These are phyloP conservation scores for Gobio occitaniae DNA, from an alignment of 2,797 vertebrate genomes.

Conservation along the genomic window DNA sequence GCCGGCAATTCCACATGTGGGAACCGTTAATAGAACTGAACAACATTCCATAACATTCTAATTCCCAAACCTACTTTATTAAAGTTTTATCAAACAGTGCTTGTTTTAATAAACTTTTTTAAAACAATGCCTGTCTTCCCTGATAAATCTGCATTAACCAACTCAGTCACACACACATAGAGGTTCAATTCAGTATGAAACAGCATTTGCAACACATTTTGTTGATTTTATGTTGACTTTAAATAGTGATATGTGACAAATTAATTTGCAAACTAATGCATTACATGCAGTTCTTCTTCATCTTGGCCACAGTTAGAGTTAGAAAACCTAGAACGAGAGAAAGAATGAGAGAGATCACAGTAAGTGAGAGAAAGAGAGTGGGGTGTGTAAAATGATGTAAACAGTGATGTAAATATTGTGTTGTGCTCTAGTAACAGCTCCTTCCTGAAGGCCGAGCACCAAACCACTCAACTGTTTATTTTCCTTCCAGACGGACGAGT, in stretches of 20 bases:
- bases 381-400: constrained; percentile 72
- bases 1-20: not conserved
- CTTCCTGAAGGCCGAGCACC: constrained; percentile 75
- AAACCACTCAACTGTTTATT: constrained; percentile 79
- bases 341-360: not conserved
- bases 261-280: not conserved
- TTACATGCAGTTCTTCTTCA: not conserved
- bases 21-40: not conserved
- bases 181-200: not conserved
- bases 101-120: not conserved
- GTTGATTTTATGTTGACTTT: not conserved
- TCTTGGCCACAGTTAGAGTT: not conserved
- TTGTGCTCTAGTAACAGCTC: constrained; percentile 81
- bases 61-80: not conserved
- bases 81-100: not conserved
- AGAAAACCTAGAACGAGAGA: not conserved
- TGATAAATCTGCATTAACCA: not conserved
- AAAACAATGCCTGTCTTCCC: not conserved
- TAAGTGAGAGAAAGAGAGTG: constrained; percentile 29
- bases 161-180: not conserved
- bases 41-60: not conserved
- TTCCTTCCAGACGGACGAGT: constrained; percentile 81
- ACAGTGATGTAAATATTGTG: constrained; percentile 84
- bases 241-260: not conserved
- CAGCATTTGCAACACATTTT: not conserved